Conservation (phyloP, 2,113 vertebrate genomes). For the Athene noctua region DNA sequence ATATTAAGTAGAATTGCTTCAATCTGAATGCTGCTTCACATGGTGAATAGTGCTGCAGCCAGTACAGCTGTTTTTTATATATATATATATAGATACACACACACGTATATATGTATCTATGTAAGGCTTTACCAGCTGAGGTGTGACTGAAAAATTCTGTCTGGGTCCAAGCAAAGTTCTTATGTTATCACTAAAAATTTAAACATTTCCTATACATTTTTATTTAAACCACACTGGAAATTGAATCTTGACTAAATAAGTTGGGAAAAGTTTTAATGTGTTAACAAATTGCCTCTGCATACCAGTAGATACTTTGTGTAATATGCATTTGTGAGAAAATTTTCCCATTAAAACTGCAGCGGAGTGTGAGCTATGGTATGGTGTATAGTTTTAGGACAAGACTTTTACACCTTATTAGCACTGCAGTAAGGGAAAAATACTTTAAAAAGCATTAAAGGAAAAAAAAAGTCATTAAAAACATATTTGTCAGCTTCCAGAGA, state of each 20-base stretch:
- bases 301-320: neutral
- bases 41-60: neutral
- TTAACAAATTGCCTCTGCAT: neutral
- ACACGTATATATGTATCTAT: fast-evolving
- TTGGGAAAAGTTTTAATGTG: neutral
- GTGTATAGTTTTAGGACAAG: constrained; percentile 33
- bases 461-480: constrained; percentile 42
- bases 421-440: constrained; percentile 18
- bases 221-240: neutral
- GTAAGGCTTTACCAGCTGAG: neutral
- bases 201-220: neutral
- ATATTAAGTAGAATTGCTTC: neutral
- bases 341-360: constrained; percentile 41
- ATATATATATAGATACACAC: fast-evolving
- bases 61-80: neutral
- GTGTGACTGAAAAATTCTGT: neutral
- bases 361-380: neutral
- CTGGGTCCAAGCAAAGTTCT: neutral
- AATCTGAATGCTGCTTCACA: neutral
- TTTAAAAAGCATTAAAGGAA: constrained; percentile 13
- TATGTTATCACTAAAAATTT: neutral
- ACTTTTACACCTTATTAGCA: constrained; percentile 49
- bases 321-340: constrained; percentile 42
- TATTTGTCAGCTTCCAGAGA: constrained; percentile 61
- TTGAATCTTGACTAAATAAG: neutral